Percentiles rank a stretch among this genome's conserved stretches.
These are phyloP conservation scores for Torymus texanus DNA, from an alignment of 2,888 invertebrate species.

Conservation along the genomic window DNA sequence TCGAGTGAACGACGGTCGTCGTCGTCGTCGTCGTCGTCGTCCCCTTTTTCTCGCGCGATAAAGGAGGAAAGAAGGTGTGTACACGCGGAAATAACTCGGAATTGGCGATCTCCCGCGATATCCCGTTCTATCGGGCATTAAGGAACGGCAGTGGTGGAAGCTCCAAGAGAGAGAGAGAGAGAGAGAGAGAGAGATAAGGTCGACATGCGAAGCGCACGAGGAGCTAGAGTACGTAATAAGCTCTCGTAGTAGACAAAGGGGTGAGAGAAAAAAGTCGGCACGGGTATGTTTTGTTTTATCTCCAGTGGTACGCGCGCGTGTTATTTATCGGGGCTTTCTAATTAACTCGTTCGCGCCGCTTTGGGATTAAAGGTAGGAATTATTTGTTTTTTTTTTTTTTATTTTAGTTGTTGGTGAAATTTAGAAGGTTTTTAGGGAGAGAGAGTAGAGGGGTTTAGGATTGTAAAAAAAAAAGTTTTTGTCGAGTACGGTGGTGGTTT, in stretches of 20 bases:
- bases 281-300: background rate
- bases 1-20: no score
- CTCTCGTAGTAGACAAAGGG: background rate
- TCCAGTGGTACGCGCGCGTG: background rate
- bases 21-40: no score
- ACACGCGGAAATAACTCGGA: conserved; percentile 38
- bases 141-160: conserved; percentile 4
- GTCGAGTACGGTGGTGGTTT: no score
- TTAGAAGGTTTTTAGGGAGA: no score
- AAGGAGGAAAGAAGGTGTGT: background rate
- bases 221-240: conserved; percentile 32
- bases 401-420: no score
- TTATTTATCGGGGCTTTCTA: conserved; percentile 1
- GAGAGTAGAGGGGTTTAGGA: no score
- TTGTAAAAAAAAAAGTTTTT: no score
- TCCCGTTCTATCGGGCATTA: conserved; percentile 43
- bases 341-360: conserved; percentile 12
- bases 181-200: conserved; percentile 23
- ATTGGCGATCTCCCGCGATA: conserved; percentile 39
- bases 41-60: no score
- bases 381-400: background rate
- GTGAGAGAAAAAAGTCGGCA: background rate
- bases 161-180: no score
- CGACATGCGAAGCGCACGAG: background rate
- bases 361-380: background rate